These are phyloP conservation scores for Erethizon dorsatum DNA, from an alignment of 2,797 vertebrate species.

Conservation along the genomic window DNA sequence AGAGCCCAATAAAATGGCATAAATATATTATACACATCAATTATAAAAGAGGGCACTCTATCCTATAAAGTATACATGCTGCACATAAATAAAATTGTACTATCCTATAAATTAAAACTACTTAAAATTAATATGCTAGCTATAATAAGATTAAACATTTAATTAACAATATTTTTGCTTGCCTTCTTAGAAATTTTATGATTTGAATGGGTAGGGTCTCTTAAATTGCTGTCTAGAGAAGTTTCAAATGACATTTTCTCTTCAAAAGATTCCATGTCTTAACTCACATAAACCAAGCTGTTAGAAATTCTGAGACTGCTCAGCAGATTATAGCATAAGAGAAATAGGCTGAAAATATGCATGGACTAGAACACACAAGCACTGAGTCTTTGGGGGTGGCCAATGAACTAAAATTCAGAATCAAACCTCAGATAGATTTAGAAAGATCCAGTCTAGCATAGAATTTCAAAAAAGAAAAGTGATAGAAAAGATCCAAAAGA, in stretches of 20 bases:
- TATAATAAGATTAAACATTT: conserved; percentile 81
- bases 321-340: neutral
- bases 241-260: conserved; percentile 57
- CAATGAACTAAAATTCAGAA: conserved; percentile 47
- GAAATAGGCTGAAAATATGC: neutral
- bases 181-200: conserved; percentile 68
- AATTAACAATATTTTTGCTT: conserved; percentile 83
- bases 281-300: neutral
- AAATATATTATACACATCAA: conserved; percentile 73
- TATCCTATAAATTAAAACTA: conserved; percentile 75
- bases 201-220: neutral
- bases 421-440: neutral
- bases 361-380: neutral
- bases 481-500: neutral
- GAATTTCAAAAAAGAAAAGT: neutral
- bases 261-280: neutral
- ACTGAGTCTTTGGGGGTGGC: accelerated
- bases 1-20: conserved; percentile 81
- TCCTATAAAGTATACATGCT: conserved; percentile 69
- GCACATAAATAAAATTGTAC: conserved; percentile 70
- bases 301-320: neutral
- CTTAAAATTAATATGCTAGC: conserved; percentile 81
- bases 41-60: conserved; percentile 70
- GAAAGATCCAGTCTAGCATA: neutral
- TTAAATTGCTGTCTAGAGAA: conserved; percentile 66